Percentiles rank a stretch among this genome's conserved stretches.
Conservation (phyloP, 2,797 vertebrate species). For the Squalus acanthias region DNA sequence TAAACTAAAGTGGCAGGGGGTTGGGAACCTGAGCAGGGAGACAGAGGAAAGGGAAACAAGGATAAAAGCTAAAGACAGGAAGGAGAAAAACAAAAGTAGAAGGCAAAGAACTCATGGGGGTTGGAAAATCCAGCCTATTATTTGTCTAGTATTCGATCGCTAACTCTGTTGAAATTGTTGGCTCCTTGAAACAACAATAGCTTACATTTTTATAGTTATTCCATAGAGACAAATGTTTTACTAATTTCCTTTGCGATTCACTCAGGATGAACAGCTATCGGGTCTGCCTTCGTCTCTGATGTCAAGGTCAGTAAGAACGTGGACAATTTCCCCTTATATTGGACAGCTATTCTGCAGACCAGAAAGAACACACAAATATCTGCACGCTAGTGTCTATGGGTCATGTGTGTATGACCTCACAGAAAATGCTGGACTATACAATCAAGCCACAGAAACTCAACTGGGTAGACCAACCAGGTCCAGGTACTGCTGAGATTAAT, state of each 20-base stretch:
- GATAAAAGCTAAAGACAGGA: too few relatives aligned
- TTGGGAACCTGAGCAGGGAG: too few relatives aligned
- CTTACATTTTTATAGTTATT: neutral
- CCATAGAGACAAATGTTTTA: slow-evolving; percentile 48
- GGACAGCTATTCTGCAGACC: slow-evolving; percentile 52
- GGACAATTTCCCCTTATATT: slow-evolving; percentile 49
- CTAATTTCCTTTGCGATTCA: slow-evolving; percentile 56
- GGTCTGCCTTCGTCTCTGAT: slow-evolving; percentile 49
- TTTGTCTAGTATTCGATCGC: neutral
- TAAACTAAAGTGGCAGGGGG: too few relatives aligned
- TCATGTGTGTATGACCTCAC: slow-evolving; percentile 55
- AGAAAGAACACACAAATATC: slow-evolving; percentile 57
- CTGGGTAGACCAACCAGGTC: slow-evolving; percentile 44
- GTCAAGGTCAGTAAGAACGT: slow-evolving; percentile 52
- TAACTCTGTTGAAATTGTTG: neutral
- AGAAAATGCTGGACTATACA: slow-evolving; percentile 54
- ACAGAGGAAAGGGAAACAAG: too few relatives aligned
- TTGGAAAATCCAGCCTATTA: neutral
- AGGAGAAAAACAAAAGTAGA: too few relatives aligned
- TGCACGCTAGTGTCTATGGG: slow-evolving; percentile 53
- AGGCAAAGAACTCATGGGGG: too few relatives aligned
- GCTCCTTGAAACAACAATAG: neutral
- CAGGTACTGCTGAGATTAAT: slow-evolving; percentile 37
- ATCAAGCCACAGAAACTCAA: slow-evolving; percentile 45
- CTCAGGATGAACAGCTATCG: slow-evolving; percentile 55